phyloP scores from a whole-genome alignment of 2,888 invertebrate genomes.

The Malachius bipustulatus region DNA sequence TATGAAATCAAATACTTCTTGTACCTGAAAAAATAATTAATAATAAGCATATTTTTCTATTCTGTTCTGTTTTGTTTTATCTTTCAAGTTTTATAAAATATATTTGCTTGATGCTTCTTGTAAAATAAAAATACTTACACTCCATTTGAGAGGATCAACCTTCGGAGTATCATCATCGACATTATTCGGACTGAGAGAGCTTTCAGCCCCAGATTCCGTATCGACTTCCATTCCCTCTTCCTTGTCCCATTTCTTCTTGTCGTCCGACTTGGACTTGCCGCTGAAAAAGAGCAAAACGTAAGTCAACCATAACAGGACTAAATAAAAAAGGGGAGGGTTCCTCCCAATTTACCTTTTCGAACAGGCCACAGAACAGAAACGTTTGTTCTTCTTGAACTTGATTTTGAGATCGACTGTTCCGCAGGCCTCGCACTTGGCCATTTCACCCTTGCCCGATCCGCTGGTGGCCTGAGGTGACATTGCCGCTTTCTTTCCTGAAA shows the following conservation, averaged over 20 bases:
- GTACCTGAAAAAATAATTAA: constrained; percentile 49
- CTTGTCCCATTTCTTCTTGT: constrained; percentile 31
- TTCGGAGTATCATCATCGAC: constrained; percentile 40
- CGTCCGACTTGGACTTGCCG: constrained; percentile 29
- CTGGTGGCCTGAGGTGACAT: constrained; percentile 29
- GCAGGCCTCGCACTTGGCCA: constrained; percentile 61
- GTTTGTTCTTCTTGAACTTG: constrained; percentile 61
- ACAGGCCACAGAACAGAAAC: constrained; percentile 65
- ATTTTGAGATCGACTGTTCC: constrained; percentile 51
- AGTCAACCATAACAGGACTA: constrained; percentile 7
- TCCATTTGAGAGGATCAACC: constrained; percentile 55
- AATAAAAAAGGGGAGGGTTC: too few relatives aligned
- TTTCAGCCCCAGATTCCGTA: constrained; percentile 38
- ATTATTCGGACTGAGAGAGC: constrained; percentile 33
- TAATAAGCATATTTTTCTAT: too few relatives aligned
- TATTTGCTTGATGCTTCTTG: constrained; percentile 1
- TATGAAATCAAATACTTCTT: constrained; percentile 83
- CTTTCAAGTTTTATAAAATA: constrained; percentile 11
- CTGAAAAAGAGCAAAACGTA: constrained; percentile 20
- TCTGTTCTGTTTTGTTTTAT: too few relatives aligned
- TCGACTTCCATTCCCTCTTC: constrained; percentile 35
- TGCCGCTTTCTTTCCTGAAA: constrained; percentile 44
- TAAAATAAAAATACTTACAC: constrained; percentile 42
- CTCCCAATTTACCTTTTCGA: constrained; percentile 47
- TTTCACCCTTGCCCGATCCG: constrained; percentile 41